phyloP scores from a whole-genome alignment of 2,888 invertebrate species.

The Aquatica leii region DNA sequence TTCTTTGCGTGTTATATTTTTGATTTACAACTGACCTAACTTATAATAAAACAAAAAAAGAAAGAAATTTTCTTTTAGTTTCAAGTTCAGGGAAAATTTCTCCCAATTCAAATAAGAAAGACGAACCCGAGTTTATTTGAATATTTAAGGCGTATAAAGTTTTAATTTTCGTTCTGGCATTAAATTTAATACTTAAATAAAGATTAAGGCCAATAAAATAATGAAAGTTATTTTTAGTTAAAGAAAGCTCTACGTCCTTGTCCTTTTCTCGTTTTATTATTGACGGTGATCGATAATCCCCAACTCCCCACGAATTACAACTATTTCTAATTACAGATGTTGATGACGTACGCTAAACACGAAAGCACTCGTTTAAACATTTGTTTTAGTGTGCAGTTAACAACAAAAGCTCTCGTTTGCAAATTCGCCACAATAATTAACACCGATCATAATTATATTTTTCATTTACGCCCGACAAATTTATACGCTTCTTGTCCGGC shows the following conservation, averaged over 20 bases:
- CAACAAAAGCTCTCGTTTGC: too few relatives aligned
- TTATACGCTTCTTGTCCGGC: too few relatives aligned
- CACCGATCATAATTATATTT: too few relatives aligned
- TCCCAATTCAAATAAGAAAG: not conserved
- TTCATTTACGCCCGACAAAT: too few relatives aligned
- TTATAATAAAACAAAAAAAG: constrained; percentile 10
- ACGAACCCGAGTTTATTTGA: not conserved
- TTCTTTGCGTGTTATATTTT: constrained; percentile 26
- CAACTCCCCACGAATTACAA: too few relatives aligned
- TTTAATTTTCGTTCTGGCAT: constrained; percentile 9
- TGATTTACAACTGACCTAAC: constrained; percentile 27
- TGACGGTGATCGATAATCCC: too few relatives aligned
- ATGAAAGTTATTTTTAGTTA: constrained; percentile 6
- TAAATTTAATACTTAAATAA: constrained; percentile 10
- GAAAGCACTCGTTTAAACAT: too few relatives aligned
- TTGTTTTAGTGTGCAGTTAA: too few relatives aligned
- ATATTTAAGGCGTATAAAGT: constrained; percentile 1
- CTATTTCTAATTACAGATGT: too few relatives aligned
- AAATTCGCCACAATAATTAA: too few relatives aligned
- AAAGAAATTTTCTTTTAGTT: not conserved
- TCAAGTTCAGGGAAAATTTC: not conserved
- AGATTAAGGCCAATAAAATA: constrained; percentile 10
- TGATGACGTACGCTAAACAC: too few relatives aligned
- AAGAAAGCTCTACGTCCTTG: not conserved
- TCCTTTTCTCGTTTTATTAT: not conserved